Percentiles rank a stretch among this genome's conserved stretches.
These are phyloP conservation scores for Sphaerophoria taeniata DNA, from an alignment of 2,888 invertebrate genomes.

Conservation along the genomic window DNA sequence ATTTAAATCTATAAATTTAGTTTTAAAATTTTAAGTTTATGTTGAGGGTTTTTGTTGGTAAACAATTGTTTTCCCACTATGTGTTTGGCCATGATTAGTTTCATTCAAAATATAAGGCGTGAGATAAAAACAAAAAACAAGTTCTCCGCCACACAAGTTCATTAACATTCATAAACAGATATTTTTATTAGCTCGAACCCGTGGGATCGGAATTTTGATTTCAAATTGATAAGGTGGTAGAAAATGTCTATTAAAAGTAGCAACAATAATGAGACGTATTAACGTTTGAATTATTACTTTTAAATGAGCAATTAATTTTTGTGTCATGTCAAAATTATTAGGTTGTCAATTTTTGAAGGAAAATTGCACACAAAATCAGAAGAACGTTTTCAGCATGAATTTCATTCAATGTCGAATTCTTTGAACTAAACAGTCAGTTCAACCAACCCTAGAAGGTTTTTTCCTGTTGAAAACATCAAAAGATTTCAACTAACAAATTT, in stretches of 20 bases:
- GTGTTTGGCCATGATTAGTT: constrained; percentile 40
- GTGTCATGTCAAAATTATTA: constrained; percentile 7
- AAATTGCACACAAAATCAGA: neutral
- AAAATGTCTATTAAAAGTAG: neutral
- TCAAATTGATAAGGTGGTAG: constrained; percentile 21
- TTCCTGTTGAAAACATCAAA: no score
- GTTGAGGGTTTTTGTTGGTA: neutral
- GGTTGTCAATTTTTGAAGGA: neutral
- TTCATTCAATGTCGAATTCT: no score
- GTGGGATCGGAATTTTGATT: constrained; percentile 49
- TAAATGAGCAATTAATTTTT: constrained; percentile 3
- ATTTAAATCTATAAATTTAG: neutral
- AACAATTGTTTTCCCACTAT: constrained; percentile 15
- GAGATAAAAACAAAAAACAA: constrained; percentile 16
- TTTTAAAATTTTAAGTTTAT: neutral
- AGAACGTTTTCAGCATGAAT: neutral
- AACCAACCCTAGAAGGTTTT: no score
- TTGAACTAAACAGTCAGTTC: no score
- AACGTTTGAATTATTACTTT: neutral
- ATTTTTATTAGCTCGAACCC: neutral
- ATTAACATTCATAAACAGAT: constrained; percentile 34
- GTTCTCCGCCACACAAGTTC: constrained; percentile 15
- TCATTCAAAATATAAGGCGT: constrained; percentile 1
- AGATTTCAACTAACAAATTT: no score
- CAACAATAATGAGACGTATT: neutral